Conservation (phyloP, 2,888 invertebrate species). For the Drosophila setosimentum region DNA sequence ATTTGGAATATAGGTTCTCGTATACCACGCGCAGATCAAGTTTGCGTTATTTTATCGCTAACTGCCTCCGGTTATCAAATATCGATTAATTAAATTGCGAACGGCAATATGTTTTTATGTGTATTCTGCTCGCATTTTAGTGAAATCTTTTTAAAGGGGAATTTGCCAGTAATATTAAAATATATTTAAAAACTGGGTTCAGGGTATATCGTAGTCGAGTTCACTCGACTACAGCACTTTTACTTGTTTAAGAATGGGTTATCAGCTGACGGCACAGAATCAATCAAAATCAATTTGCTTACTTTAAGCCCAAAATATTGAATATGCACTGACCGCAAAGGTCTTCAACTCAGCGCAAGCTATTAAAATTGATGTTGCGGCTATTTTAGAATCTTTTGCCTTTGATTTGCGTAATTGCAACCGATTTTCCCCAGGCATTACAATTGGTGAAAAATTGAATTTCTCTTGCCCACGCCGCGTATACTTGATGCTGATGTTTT, state of each 20-base stretch:
- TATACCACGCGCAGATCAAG: no score
- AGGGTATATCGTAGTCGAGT: no score
- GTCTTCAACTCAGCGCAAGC: constrained; percentile 2
- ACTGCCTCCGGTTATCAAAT: no score
- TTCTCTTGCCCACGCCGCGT: constrained; percentile 58
- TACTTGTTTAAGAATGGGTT: neutral
- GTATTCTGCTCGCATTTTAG: no score
- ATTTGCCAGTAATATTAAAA: no score
- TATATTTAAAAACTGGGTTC: no score
- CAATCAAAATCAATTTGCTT: constrained; percentile 3
- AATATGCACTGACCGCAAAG: constrained; percentile 1
- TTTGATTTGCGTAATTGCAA: constrained; percentile 34
- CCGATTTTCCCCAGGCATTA: constrained; percentile 24
- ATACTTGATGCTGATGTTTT: constrained; percentile 60
- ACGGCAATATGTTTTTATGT: no score
- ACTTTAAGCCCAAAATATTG: neutral
- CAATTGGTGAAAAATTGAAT: constrained; percentile 48
- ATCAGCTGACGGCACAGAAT: constrained; percentile 39
- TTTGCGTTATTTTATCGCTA: no score
- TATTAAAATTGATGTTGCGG: constrained; percentile 39
- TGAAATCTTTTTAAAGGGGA: no score
- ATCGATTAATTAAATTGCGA: no score
- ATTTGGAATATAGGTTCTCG: no score
- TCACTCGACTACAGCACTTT: no score
- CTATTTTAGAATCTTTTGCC: constrained; percentile 17